phyloP scores from a whole-genome alignment of 2,797 vertebrate genomes.

The Chelmon rostratus region DNA sequence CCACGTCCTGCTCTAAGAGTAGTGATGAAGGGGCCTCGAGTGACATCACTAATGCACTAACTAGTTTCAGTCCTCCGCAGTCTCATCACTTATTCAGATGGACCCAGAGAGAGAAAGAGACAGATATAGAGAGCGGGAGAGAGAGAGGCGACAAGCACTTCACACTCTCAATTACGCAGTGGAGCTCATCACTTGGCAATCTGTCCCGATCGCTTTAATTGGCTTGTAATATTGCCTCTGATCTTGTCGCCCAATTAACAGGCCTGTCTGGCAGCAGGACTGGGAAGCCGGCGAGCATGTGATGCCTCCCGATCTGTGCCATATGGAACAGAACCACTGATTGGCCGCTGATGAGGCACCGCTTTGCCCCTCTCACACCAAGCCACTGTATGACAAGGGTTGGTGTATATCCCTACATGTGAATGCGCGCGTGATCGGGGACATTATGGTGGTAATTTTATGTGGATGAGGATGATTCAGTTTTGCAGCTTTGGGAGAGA shows the following conservation, averaged over 20 bases:
- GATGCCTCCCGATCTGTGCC: conserved; percentile 93
- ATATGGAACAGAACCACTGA: conserved; percentile 96
- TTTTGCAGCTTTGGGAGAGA: conserved; percentile 24
- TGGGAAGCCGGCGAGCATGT: conserved; percentile 92
- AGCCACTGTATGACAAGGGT: conserved; percentile 42
- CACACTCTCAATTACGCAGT: conserved; percentile 99
- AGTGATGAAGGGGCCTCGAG: conserved; percentile 84
- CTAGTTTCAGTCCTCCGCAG: conserved; percentile 93
- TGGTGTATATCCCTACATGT: conserved; percentile 23
- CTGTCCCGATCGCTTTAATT: conserved; percentile 99
- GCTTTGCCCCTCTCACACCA: conserved; percentile 90
- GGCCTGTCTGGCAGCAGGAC: conserved; percentile 97
- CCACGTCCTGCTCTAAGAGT: conserved; percentile 61
- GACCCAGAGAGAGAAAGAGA: conserved; percentile 72
- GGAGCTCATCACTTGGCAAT: conserved; percentile 99
- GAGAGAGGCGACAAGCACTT: conserved; percentile 89
- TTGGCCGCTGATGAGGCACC: conserved; percentile 91
- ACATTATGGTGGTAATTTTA: conserved; percentile 50
- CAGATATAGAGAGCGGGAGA: conserved; percentile 49
- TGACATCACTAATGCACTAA: conserved; percentile 94
- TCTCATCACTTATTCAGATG: conserved; percentile 96
- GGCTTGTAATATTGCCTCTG: conserved; percentile 99
- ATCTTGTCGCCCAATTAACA: conserved; percentile 99
- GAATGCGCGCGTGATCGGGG: conserved; percentile 15
- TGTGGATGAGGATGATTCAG: conserved; percentile 44